Percentiles rank a stretch among this genome's conserved stretches.
phyloP scores from a whole-genome alignment of 2,113 vertebrate genomes.

The Mugil cephalus region DNA sequence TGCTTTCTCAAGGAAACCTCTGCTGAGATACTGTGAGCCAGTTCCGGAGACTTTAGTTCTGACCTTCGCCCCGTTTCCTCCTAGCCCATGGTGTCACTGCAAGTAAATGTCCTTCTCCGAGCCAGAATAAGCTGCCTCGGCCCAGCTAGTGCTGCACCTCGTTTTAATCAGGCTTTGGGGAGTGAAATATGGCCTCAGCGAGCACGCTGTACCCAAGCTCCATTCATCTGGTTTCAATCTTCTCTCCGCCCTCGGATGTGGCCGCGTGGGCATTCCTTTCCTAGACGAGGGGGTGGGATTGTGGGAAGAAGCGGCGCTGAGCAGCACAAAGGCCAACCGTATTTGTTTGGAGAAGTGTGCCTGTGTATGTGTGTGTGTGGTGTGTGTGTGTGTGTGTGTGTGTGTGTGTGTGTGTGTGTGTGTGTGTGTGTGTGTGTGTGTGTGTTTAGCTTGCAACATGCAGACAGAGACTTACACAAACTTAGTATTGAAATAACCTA shows the following conservation, averaged over 20 bases:
- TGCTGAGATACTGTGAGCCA: slow-evolving; percentile 25
- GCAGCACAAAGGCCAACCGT: slow-evolving; percentile 63
- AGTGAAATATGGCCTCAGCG: slow-evolving; percentile 81
- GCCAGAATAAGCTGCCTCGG: slow-evolving; percentile 65
- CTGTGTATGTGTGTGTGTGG: slow-evolving; percentile 23
- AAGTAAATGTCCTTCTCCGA: slow-evolving; percentile 59
- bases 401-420: slow-evolving; percentile 28
- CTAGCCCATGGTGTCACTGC: slow-evolving; percentile 47
- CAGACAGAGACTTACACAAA: slow-evolving; percentile 17
- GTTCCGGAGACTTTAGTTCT: slow-evolving; percentile 33
- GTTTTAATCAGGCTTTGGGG: slow-evolving; percentile 83
- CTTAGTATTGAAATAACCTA: slow-evolving; percentile 18
- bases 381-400: slow-evolving; percentile 16
- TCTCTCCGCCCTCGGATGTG: slow-evolving; percentile 78
- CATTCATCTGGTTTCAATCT: slow-evolving; percentile 88
- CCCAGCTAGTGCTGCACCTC: slow-evolving; percentile 64
- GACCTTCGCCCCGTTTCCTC: slow-evolving; percentile 61
- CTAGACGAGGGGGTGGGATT: slow-evolving; percentile 50
- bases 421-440: slow-evolving; percentile 24
- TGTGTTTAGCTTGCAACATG: slow-evolving; percentile 13
- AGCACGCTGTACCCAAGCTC: slow-evolving; percentile 67
- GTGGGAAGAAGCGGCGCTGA: slow-evolving; percentile 44
- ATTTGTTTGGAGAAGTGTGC: slow-evolving; percentile 68
- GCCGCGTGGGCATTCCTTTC: slow-evolving; percentile 80
- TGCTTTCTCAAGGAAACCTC: slow-evolving; percentile 23